A percentile compares a stretch with the other conserved stretches of the same genome.
phyloP scores from a whole-genome alignment of 2,113 vertebrate genomes.

The Sinocyclocheilus anshuiensis region DNA sequence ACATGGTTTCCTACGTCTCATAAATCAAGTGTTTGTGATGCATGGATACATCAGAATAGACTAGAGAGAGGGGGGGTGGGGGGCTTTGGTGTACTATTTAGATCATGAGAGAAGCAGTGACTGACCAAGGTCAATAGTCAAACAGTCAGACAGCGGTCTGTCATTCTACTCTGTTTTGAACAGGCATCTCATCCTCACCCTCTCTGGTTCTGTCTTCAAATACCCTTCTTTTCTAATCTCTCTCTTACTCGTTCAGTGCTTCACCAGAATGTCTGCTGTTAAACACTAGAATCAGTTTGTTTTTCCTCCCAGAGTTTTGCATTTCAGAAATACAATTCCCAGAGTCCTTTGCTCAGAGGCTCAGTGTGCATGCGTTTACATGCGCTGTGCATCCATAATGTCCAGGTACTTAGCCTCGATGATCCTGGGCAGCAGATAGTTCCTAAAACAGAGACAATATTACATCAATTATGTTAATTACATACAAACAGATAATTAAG shows the following conservation, averaged over 20 bases:
- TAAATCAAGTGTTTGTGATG: conserved; percentile 38
- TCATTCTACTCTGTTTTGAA: conserved; percentile 38
- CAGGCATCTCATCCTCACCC: conserved; percentile 32
- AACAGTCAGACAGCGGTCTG: conserved; percentile 53
- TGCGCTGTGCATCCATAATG: conserved; percentile 94
- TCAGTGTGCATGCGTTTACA: conserved; percentile 67
- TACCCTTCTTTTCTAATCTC: conserved; percentile 22
- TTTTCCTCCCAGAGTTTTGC: conserved; percentile 71
- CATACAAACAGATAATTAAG: neutral
- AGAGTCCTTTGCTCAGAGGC: conserved; percentile 55
- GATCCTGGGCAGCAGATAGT: conserved; percentile 91
- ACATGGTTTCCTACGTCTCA: conserved; percentile 28
- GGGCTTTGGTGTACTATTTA: conserved; percentile 52
- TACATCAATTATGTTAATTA: neutral
- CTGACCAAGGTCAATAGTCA: conserved; percentile 46
- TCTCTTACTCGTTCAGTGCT: conserved; percentile 64
- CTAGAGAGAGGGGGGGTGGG: conserved; percentile 34
- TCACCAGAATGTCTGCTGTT: conserved; percentile 66
- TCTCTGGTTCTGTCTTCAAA: conserved; percentile 50
- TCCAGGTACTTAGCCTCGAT: conserved; percentile 98
- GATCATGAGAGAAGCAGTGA: conserved; percentile 57
- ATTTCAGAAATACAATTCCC: conserved; percentile 71
- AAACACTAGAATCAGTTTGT: conserved; percentile 69
- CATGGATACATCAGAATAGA: conserved; percentile 42
- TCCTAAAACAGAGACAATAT: conserved; percentile 74